A percentile compares a stretch with the other conserved stretches of the same genome.
Evolutionary conservation across 2,113 vertebrate species (phyloP).

Genomic region (Neolamprologus sp.): DNA sequence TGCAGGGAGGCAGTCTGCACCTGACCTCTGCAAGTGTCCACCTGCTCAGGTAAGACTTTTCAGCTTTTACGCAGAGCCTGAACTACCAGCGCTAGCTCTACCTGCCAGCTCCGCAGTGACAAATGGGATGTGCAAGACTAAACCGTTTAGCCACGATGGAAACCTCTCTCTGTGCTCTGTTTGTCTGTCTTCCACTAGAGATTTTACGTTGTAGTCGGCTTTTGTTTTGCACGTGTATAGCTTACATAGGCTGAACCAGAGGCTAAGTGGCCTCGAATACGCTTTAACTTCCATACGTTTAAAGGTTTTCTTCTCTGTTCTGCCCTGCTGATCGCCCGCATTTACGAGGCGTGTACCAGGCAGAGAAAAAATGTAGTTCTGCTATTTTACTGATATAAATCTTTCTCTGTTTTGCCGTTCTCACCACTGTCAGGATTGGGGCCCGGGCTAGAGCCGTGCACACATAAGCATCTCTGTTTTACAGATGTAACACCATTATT

Average conservation of each 20-base stretch:
- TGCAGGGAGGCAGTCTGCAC: not conserved
- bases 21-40: not conserved
- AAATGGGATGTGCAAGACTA: not conserved
- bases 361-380: not conserved
- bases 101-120: not conserved
- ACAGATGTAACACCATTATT: not conserved
- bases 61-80: not conserved
- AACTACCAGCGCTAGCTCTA: not conserved
- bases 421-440: not conserved
- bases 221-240: not conserved
- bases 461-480: not conserved
- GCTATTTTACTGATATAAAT: not conserved
- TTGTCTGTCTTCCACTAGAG: not conserved
- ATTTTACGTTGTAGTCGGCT: not conserved
- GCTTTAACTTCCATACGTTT: not conserved
- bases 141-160: not conserved
- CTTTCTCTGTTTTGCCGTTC: not conserved
- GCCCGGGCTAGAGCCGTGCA: not conserved
- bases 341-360: not conserved
- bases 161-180: accelerated
- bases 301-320: not conserved
- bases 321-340: not conserved
- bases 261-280: not conserved
- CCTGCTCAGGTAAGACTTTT: slow-evolving; percentile 34
- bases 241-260: not conserved